These are phyloP conservation scores for Centropus bengalensis DNA, from an alignment of 2,113 vertebrate genomes.

Conservation along the genomic window DNA sequence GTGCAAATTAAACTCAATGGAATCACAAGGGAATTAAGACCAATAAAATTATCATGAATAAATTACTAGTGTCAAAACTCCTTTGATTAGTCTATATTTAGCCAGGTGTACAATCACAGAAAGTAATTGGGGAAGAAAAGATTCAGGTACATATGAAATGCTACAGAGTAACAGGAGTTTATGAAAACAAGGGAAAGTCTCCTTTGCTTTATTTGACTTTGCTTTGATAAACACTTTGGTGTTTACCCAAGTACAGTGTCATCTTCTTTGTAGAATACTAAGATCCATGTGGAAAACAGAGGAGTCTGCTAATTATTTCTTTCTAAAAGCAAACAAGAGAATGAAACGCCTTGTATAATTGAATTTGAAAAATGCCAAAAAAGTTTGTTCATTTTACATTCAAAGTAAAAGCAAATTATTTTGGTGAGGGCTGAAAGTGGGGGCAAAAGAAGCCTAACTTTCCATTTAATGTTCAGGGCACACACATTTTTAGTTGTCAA, in stretches of 20 bases:
- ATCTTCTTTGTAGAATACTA: slow-evolving; percentile 60
- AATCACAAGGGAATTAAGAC: slow-evolving; percentile 45
- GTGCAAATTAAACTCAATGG: slow-evolving; percentile 38
- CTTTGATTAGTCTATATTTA: slow-evolving; percentile 25
- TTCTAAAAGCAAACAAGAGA: slow-evolving; percentile 63
- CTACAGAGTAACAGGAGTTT: slow-evolving; percentile 9
- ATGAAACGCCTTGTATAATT: slow-evolving; percentile 63
- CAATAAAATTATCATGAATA: slow-evolving; percentile 49
- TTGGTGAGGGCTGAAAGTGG: background rate
- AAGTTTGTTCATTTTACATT: slow-evolving; percentile 28
- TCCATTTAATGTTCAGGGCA: slow-evolving; percentile 13
- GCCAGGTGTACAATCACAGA: background rate
- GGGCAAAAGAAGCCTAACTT: background rate
- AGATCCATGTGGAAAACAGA: slow-evolving; percentile 63
- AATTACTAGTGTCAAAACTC: slow-evolving; percentile 13
- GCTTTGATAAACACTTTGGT: slow-evolving; percentile 55
- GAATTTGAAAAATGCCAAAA: slow-evolving; percentile 53
- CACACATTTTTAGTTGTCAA: background rate
- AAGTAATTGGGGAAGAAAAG: slow-evolving; percentile 27
- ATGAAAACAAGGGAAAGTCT: slow-evolving; percentile 16
- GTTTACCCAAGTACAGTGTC: slow-evolving; percentile 61
- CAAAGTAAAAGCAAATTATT: slow-evolving; percentile 51
- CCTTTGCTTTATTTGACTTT: slow-evolving; percentile 53
- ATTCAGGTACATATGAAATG: slow-evolving; percentile 24
- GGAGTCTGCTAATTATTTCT: slow-evolving; percentile 71